Evolutionary conservation across 2,113 vertebrate genomes (phyloP).

Genomic region (Piliocolobus tephrosceles): DNA sequence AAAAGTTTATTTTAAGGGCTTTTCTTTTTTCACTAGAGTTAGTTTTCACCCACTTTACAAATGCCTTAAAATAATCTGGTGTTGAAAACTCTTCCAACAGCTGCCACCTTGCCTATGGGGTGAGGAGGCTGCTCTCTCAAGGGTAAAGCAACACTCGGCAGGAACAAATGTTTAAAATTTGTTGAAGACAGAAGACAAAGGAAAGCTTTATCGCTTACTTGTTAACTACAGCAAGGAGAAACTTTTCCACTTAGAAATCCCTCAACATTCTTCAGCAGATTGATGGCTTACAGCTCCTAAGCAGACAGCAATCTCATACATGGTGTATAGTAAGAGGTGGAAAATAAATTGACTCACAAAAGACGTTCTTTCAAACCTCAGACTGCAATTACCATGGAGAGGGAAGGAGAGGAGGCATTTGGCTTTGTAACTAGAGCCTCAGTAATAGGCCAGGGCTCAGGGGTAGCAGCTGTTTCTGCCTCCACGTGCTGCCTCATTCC

Average conservation of each 20-base stretch:
- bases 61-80: slow-evolving; percentile 64
- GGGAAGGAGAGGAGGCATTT: background rate
- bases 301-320: background rate
- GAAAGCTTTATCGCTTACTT: accelerated
- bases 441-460: background rate
- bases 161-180: background rate
- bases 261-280: background rate
- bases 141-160: background rate
- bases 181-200: background rate
- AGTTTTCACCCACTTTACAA: slow-evolving; percentile 58
- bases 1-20: background rate
- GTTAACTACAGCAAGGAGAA: background rate
- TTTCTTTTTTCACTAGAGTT: background rate
- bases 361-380: background rate
- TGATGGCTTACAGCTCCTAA: background rate
- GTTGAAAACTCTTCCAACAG: slow-evolving; percentile 48
- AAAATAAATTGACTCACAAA: background rate
- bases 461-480: slow-evolving; percentile 2
- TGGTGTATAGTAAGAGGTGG: background rate
- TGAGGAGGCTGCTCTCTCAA: background rate
- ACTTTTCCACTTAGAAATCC: background rate
- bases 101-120: slow-evolving; percentile 28
- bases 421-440: slow-evolving; percentile 27
- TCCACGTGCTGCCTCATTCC: background rate
- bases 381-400: background rate